Evolutionary conservation across 2,113 vertebrate species (phyloP).

Genomic region (Shinisaurus crocodilurus): DNA sequence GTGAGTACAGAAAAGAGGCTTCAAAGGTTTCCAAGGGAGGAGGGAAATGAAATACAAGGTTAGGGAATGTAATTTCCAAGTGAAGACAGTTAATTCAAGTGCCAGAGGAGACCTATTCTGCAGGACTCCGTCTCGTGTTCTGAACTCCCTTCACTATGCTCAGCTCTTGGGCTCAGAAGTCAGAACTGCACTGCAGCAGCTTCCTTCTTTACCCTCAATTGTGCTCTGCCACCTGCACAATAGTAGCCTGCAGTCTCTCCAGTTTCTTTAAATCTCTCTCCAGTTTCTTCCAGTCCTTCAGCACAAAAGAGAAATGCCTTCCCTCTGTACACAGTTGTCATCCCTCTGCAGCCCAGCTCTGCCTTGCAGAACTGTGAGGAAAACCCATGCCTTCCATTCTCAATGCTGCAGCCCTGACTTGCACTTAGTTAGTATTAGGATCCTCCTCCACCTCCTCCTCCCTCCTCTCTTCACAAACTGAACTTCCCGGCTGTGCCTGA

Average conservation of each 20-base stretch:
- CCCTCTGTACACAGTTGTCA: neutral
- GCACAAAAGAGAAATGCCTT: neutral
- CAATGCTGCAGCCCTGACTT: neutral
- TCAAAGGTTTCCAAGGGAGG: constrained; percentile 6
- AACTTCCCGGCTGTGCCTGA: neutral
- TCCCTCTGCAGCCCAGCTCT: neutral
- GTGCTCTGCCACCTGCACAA: neutral
- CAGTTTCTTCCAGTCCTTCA: neutral
- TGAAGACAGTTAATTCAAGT: neutral
- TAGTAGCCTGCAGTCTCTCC: neutral
- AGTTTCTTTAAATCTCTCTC: neutral
- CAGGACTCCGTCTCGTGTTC: neutral
- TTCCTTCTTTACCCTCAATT: neutral
- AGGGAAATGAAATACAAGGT: neutral
- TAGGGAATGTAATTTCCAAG: constrained; percentile 22
- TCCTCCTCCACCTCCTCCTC: neutral
- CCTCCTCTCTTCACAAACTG: neutral
- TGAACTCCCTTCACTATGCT: accelerated
- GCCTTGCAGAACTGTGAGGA: neutral
- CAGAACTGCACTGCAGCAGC: neutral
- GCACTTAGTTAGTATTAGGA: neutral
- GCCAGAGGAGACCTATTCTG: neutral
- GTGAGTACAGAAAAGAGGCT: constrained; percentile 10
- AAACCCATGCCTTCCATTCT: neutral
- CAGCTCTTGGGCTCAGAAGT: neutral